Conservation (phyloP, 1,140 invertebrate species). For the Eumaeus atala region DNA sequence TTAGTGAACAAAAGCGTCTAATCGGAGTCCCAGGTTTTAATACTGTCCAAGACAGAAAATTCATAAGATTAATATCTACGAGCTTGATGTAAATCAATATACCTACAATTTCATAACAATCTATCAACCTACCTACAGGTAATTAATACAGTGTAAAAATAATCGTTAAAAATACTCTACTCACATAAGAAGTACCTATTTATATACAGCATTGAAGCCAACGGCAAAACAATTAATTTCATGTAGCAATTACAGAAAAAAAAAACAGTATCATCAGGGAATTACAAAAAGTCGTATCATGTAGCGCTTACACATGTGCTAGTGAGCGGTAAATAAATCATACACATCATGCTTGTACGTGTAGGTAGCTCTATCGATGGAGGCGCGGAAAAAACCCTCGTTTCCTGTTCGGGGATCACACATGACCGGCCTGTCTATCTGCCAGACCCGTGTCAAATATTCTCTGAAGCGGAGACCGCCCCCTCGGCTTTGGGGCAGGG, state of each 20-base stretch:
- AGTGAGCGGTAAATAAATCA: slow-evolving; percentile 62
- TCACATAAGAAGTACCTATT: no score
- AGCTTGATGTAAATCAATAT: no score
- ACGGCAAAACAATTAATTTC: background rate
- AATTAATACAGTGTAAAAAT: background rate
- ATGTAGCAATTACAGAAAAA: slow-evolving; percentile 1
- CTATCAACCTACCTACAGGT: background rate
- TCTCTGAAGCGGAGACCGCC: slow-evolving; percentile 69
- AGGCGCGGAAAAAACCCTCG: slow-evolving; percentile 62
- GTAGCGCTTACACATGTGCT: slow-evolving; percentile 61
- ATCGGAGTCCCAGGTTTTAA: no score
- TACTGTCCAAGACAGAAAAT: no score
- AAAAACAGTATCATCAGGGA: slow-evolving; percentile 34
- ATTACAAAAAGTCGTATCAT: slow-evolving; percentile 45
- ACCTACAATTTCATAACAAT: no score
- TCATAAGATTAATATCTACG: no score
- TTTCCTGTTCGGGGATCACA: slow-evolving; percentile 70
- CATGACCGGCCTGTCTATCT: slow-evolving; percentile 73
- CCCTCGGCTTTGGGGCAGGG: slow-evolving; percentile 36
- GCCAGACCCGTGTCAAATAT: slow-evolving; percentile 74
- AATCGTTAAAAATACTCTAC: no score
- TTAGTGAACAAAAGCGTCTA: no score
- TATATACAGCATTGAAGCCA: no score
- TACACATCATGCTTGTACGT: slow-evolving; percentile 48
- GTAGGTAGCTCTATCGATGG: slow-evolving; percentile 53